These are phyloP conservation scores for Chironomus riparius DNA, from an alignment of 2,888 invertebrate species.

Conservation along the genomic window DNA sequence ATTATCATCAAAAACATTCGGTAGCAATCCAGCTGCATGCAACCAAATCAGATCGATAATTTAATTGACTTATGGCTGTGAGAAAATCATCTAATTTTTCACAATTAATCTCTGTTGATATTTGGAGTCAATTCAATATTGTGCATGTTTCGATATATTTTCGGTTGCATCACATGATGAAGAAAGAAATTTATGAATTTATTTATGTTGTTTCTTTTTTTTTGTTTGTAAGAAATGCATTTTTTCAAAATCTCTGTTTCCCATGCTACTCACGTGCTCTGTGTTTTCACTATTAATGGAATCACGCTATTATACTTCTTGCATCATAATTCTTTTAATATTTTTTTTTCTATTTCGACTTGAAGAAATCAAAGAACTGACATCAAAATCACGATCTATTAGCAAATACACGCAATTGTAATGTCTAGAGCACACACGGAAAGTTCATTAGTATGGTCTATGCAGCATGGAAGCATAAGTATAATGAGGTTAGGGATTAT, in stretches of 20 bases:
- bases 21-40: too few species aligned
- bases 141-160: too few species aligned
- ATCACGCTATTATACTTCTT: neutral
- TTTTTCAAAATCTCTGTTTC: neutral
- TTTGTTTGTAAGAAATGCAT: neutral
- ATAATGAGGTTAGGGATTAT: too few species aligned
- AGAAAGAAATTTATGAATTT: neutral
- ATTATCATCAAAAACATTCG: too few species aligned
- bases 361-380: neutral
- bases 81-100: too few species aligned
- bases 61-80: too few species aligned
- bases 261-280: slow-evolving; percentile 6
- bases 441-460: neutral
- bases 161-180: neutral
- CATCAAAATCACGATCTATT: slow-evolving; percentile 8
- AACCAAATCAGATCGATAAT: too few species aligned
- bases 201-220: neutral
- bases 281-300: neutral
- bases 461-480: too few species aligned
- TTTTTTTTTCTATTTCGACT: neutral
- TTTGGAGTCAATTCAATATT: too few species aligned
- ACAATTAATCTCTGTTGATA: too few species aligned
- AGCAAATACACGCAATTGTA: slow-evolving; percentile 2
- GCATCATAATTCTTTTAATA: neutral
- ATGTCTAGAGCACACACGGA: neutral